Conservation (phyloP, 2,113 vertebrate species). For the Mustela nigripes region DNA sequence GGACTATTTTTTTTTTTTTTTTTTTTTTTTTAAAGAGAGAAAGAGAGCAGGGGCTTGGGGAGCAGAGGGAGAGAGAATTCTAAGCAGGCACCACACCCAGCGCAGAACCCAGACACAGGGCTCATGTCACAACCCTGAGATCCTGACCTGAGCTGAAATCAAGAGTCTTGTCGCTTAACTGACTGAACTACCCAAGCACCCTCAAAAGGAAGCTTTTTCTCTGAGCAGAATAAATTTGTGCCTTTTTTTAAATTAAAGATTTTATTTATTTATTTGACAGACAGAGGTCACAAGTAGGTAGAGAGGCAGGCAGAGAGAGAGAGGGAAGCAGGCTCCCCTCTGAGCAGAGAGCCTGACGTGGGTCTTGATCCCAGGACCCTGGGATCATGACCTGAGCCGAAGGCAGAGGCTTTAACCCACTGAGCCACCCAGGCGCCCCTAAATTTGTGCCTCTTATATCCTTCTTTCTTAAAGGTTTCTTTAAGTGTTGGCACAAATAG, state of each 20-base stretch:
- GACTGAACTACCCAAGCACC: background rate
- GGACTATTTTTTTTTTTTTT: background rate
- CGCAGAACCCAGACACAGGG: background rate
- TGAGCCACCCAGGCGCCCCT: background rate
- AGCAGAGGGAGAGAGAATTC: background rate
- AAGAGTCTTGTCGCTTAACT: too few relatives aligned
- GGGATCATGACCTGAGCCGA: background rate
- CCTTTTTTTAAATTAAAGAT: too few relatives aligned
- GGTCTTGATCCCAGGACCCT: too few relatives aligned
- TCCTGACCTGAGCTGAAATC: background rate
- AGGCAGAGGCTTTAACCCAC: background rate
- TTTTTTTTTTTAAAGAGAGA: background rate
- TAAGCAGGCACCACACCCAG: background rate
- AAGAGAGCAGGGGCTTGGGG: background rate
- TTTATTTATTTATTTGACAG: too few relatives aligned
- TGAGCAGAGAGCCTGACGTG: too few relatives aligned
- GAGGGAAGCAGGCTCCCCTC: too few relatives aligned
- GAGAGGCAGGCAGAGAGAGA: too few relatives aligned
- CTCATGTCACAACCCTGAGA: background rate
- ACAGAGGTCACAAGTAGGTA: too few relatives aligned
- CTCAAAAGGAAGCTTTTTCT: background rate
- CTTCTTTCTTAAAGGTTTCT: conserved; percentile 26
- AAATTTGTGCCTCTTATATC: background rate
- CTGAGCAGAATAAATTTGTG: too few relatives aligned
- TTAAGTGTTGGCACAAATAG: background rate